Percentiles rank a stretch among this genome's conserved stretches.
phyloP scores from a whole-genome alignment of 1,140 invertebrate species.

The Megathymus violae region DNA sequence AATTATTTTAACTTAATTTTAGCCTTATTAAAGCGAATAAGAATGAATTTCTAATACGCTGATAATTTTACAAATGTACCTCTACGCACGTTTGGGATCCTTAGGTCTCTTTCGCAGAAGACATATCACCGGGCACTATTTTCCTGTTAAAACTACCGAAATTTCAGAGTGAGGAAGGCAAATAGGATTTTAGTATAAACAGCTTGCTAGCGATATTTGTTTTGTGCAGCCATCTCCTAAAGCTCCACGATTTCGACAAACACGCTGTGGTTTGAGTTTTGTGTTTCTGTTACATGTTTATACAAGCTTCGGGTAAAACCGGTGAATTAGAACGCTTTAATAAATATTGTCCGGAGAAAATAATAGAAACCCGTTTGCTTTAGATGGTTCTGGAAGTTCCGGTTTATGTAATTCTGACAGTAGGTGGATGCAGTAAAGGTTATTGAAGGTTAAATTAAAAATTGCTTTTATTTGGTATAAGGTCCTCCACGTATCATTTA shows the following conservation, averaged over 20 bases:
- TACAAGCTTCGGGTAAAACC: background rate
- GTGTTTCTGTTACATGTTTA: constrained; percentile 18
- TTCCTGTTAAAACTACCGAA: background rate
- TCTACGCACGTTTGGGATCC: no score
- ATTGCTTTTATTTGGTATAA: no score
- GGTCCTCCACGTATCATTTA: no score
- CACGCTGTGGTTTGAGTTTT: constrained; percentile 21
- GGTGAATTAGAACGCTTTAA: constrained; percentile 5
- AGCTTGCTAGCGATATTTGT: constrained; percentile 8
- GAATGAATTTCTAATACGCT: no score
- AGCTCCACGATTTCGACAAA: constrained; percentile 5
- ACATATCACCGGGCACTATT: background rate
- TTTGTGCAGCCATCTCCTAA: constrained; percentile 12
- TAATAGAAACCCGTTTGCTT: background rate
- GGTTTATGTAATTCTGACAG: no score
- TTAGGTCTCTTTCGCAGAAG: no score
- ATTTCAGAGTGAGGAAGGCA: constrained; percentile 8
- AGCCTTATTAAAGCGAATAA: no score
- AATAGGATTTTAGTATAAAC: constrained; percentile 14
- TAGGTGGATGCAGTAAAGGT: no score
- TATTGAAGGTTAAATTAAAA: no score
- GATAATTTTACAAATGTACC: no score
- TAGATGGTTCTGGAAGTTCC: background rate
- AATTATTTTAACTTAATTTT: no score
- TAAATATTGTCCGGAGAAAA: background rate